Percentiles rank a stretch among this genome's conserved stretches.
Conservation (phyloP, 2,113 vertebrate genomes). For the Lampris incognitus region DNA sequence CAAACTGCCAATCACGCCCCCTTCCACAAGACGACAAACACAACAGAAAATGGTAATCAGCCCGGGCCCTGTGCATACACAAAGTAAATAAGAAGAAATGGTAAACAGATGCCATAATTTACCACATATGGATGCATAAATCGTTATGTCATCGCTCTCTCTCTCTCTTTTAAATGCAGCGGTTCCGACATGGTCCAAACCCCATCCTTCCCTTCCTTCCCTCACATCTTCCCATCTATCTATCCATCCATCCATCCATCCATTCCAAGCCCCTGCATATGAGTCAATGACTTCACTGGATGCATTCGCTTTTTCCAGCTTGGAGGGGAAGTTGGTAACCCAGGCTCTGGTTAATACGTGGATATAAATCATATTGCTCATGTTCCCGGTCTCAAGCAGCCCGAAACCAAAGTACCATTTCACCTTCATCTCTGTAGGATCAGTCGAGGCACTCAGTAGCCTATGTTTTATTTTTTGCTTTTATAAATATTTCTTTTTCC, state of each 20-base stretch:
- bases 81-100: slow-evolving; percentile 79
- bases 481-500: no score
- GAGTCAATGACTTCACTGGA: slow-evolving; percentile 61
- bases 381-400: slow-evolving; percentile 21
- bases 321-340: slow-evolving; percentile 51
- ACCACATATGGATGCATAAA: slow-evolving; percentile 76
- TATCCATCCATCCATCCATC: slow-evolving; percentile 3
- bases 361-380: slow-evolving; percentile 53
- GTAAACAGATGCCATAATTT: slow-evolving; percentile 79
- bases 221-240: slow-evolving; percentile 22
- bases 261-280: slow-evolving; percentile 29
- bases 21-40: slow-evolving; percentile 78
- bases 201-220: slow-evolving; percentile 30
- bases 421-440: slow-evolving; percentile 45
- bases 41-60: slow-evolving; percentile 77
- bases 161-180: slow-evolving; percentile 52
- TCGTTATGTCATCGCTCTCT: slow-evolving; percentile 67
- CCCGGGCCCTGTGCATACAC: slow-evolving; percentile 63
- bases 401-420: slow-evolving; percentile 52
- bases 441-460: slow-evolving; percentile 12
- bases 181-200: slow-evolving; percentile 68
- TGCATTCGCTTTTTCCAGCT: slow-evolving; percentile 58
- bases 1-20: slow-evolving; percentile 77
- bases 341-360: slow-evolving; percentile 31
- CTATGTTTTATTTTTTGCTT: slow-evolving; percentile 14